phyloP scores from a whole-genome alignment of 2,797 vertebrate genomes.

The Phrynocephalus guinanensis region DNA sequence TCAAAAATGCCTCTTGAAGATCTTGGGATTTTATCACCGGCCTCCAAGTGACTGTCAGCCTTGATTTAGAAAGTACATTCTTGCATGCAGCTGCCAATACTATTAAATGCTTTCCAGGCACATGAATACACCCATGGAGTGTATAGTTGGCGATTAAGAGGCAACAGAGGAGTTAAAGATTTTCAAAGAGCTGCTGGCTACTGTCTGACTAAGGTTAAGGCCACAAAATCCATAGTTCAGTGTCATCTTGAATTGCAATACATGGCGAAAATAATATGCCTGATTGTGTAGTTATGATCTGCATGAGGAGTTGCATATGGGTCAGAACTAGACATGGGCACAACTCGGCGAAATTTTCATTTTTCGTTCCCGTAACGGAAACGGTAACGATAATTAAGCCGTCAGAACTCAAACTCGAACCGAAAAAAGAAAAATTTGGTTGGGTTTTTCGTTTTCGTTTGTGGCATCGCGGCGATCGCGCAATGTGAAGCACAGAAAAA shows the following conservation, averaged over 20 bases:
- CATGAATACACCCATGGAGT: not conserved
- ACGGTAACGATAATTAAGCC: too few relatives aligned
- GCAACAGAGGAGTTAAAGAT: not conserved
- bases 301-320: not conserved
- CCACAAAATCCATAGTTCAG: not conserved
- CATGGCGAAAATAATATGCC: not conserved
- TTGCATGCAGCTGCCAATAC: not conserved
- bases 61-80: constrained; percentile 17
- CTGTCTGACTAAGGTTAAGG: not conserved
- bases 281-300: not conserved
- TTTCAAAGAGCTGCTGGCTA: not conserved
- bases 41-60: constrained; percentile 22
- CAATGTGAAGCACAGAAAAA: too few relatives aligned
- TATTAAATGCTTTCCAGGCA: constrained; percentile 18
- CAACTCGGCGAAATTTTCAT: too few relatives aligned
- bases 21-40: constrained; percentile 2
- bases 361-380: too few relatives aligned
- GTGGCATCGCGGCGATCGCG: too few relatives aligned
- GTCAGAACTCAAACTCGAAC: too few relatives aligned
- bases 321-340: too few relatives aligned
- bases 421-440: too few relatives aligned
- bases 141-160: constrained; percentile 3
- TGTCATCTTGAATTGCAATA: not conserved
- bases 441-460: too few relatives aligned
- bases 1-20: not conserved